phyloP scores from a whole-genome alignment of 2,888 invertebrate species.

The Gonocerus acuteangulatus region DNA sequence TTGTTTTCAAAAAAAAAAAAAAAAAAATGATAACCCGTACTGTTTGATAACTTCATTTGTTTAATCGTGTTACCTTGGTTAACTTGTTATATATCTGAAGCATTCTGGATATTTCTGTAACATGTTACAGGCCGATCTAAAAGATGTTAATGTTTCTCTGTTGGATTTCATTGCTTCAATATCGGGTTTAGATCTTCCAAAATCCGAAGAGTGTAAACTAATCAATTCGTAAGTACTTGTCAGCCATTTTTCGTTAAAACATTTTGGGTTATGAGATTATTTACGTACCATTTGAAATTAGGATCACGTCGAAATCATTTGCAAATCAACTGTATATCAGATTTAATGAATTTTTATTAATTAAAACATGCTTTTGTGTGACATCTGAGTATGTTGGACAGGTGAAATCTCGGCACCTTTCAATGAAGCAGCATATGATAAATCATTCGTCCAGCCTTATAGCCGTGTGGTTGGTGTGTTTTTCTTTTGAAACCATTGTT shows the following conservation, averaged over 20 bases:
- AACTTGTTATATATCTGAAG: no score
- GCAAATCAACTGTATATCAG: not conserved
- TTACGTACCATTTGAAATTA: no score
- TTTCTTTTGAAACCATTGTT: no score
- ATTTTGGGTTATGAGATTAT: not conserved
- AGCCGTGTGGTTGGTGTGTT: not conserved
- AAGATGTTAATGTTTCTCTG: conserved; percentile 21
- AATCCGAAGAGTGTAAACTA: conserved; percentile 20
- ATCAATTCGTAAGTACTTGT: conserved; percentile 13
- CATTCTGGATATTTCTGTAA: no score
- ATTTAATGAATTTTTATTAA: not conserved
- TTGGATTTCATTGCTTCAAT: conserved; percentile 22
- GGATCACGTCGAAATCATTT: not conserved
- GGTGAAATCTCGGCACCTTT: not conserved
- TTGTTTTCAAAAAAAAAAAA: no score
- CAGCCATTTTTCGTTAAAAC: not conserved
- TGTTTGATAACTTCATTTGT: conserved; percentile 20
- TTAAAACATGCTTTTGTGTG: not conserved
- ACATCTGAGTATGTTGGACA: not conserved
- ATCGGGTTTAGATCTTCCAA: conserved; percentile 15
- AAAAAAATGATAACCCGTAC: no score
- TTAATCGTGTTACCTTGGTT: not conserved
- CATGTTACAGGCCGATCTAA: conserved; percentile 19
- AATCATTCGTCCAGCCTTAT: no score
- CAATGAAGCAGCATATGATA: no score